Evolutionary conservation across 2,888 invertebrate genomes (phyloP).

Genomic region (Drosophila helvetica): DNA sequence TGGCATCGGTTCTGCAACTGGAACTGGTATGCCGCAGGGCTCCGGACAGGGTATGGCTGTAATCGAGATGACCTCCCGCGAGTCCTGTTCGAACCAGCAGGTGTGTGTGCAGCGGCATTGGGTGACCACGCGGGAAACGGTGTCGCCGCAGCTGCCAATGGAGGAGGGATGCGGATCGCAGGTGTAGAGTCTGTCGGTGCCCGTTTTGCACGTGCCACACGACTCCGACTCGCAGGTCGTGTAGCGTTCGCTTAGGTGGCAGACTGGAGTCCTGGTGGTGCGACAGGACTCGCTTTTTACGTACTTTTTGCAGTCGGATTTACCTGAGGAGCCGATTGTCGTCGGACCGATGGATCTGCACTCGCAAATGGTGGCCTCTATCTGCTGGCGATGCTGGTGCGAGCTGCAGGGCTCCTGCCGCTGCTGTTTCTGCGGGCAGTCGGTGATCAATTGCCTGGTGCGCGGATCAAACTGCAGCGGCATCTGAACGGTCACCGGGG

Average conservation of each 20-base stretch:
- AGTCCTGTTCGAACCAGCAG: slow-evolving; percentile 7
- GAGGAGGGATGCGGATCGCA: neutral
- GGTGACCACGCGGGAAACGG: neutral
- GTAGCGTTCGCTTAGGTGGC: too few species aligned
- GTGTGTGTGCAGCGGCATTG: neutral
- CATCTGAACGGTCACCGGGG: slow-evolving; percentile 62
- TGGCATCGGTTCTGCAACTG: too few species aligned
- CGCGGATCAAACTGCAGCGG: slow-evolving; percentile 63
- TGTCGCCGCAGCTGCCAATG: slow-evolving; percentile 26
- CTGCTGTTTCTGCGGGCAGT: neutral
- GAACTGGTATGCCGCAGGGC: too few species aligned
- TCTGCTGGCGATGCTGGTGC: neutral
- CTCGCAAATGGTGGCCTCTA: slow-evolving; percentile 7
- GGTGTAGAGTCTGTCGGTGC: neutral
- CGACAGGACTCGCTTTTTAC: neutral
- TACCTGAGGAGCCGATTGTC: slow-evolving; percentile 19
- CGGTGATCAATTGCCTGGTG: slow-evolving; percentile 35
- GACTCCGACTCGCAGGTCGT: slow-evolving; percentile 5
- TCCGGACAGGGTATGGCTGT: neutral
- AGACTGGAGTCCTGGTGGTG: too few species aligned
- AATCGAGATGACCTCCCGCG: slow-evolving; percentile 40
- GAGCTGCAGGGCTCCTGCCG: neutral
- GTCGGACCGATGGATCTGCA: neutral
- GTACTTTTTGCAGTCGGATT: slow-evolving; percentile 7
- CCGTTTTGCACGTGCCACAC: neutral